These are phyloP conservation scores for Orthonyx spaldingii DNA, from an alignment of 2,113 vertebrate species.

Conservation along the genomic window DNA sequence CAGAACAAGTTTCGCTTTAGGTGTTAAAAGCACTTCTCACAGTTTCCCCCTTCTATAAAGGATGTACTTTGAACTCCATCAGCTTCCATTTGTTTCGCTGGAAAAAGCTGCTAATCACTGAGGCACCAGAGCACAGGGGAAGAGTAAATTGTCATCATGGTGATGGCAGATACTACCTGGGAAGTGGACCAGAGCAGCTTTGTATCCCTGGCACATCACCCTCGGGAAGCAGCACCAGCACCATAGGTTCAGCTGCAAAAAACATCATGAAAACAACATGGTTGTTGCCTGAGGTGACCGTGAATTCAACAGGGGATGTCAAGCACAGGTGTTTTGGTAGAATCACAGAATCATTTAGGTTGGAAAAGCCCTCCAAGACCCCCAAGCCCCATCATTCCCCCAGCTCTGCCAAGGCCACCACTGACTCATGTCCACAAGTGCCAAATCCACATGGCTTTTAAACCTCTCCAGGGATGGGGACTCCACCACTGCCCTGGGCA, in stretches of 20 bases:
- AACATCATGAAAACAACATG: neutral
- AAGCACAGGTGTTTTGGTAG: neutral
- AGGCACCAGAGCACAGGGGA: neutral
- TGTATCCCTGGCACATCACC: neutral
- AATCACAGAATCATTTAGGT: neutral
- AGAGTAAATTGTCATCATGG: neutral
- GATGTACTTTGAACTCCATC: neutral
- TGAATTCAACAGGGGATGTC: neutral
- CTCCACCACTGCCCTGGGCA: neutral
- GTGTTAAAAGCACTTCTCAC: conserved; percentile 11
- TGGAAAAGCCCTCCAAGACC: neutral
- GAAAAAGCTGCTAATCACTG: neutral
- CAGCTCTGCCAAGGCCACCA: neutral
- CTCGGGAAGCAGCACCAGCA: neutral
- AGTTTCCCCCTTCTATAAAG: neutral
- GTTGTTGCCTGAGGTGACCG: neutral
- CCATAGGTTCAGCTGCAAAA: neutral
- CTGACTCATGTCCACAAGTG: too few relatives aligned
- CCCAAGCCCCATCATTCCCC: neutral
- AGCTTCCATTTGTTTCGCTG: neutral
- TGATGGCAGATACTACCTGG: neutral
- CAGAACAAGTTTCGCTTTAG: neutral
- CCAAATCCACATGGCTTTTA: neutral
- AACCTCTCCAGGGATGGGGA: accelerated
- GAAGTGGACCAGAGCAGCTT: neutral